Base-by-base conservation (phyloP, 23 tunicate species). In the Trididemnum clinides region DNA sequence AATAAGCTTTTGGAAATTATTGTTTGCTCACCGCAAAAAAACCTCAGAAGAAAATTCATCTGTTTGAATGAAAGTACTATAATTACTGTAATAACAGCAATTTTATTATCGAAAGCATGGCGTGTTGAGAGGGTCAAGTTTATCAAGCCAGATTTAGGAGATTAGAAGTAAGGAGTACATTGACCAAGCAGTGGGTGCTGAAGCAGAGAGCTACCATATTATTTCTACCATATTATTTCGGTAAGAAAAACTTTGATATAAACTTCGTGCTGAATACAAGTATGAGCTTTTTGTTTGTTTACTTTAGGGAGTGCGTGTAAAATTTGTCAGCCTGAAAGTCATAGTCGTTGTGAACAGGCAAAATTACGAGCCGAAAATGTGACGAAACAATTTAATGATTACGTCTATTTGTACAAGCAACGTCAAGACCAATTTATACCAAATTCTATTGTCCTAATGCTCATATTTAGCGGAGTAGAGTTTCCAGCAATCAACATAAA, bases 391-490 rank as follows among this genome's bases (percentile, higher is more conserved):
- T 62, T 62, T 22, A 18, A 62, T 4, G 69, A 62, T 62, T 62
- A 62, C 25, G 69, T n/a, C 5, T 20, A 62, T 22, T 62, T 23
- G n/a, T 4, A n/a, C 69, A 62, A 62, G 27, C 69, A 62, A n/a
- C 69, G 69, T 62, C 69, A 62, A n/a, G 69, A 62, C 27, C 69
- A 62, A 62, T 62, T 12, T 62, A 23, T 62, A 4, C 69, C n/a
- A n/a, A 62, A 62, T 62, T 62, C 69, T 12, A 62, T 62, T 62
- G 69, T 62, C 27, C 69, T 62, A n/a, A 62, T 62, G 69, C 69
- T 23, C n/a, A n/a, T n/a, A 62, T 62, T 62, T 12, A 62, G 25
- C 69, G 69, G 23, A 62, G 69, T 12, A 62, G 69, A 62, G 69
- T 62, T 62, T 62, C 69, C 69, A 62, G 5, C n/a, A n/a, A 62